Conservation (phyloP, 2,113 vertebrate genomes). For the Xenopus laevis region DNA sequence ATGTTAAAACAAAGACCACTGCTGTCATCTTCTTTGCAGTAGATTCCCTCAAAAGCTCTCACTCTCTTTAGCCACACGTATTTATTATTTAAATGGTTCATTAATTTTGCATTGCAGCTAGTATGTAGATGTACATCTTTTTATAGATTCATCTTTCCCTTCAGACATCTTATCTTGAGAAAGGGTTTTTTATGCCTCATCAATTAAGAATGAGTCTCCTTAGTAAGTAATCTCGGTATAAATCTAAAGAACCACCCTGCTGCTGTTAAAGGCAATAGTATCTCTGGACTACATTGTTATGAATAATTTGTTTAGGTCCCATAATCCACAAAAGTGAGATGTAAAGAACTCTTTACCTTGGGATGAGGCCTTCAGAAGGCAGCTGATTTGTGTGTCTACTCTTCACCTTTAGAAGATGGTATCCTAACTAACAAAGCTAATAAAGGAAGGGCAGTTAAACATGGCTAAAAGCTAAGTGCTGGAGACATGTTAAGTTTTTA, state of each 20-base stretch:
- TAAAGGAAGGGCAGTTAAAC: too few relatives aligned
- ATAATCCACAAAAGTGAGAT: neutral
- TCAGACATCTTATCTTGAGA: neutral
- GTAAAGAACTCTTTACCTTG: neutral
- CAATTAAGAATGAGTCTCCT: constrained; percentile 1
- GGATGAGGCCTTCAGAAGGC: too few relatives aligned
- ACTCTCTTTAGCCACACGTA: constrained; percentile 26
- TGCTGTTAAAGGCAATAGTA: neutral
- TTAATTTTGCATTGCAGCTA: constrained; percentile 32
- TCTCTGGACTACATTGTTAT: neutral
- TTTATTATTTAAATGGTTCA: constrained; percentile 40
- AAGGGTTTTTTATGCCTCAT: constrained; percentile 16
- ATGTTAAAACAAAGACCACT: constrained; percentile 33
- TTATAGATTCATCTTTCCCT: constrained; percentile 17
- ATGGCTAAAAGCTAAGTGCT: too few relatives aligned
- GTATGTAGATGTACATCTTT: constrained; percentile 37
- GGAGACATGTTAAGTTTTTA: too few relatives aligned
- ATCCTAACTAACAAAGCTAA: too few relatives aligned
- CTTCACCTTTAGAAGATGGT: too few relatives aligned
- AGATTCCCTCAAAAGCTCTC: constrained; percentile 22
- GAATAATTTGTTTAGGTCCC: neutral
- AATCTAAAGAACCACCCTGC: neutral
- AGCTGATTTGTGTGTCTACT: too few relatives aligned
- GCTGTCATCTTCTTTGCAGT: constrained; percentile 14
- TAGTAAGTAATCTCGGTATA: neutral